Base-by-base conservation (phyloP, 2,888 invertebrate genomes). In the Mythimna loreyi region DNA sequence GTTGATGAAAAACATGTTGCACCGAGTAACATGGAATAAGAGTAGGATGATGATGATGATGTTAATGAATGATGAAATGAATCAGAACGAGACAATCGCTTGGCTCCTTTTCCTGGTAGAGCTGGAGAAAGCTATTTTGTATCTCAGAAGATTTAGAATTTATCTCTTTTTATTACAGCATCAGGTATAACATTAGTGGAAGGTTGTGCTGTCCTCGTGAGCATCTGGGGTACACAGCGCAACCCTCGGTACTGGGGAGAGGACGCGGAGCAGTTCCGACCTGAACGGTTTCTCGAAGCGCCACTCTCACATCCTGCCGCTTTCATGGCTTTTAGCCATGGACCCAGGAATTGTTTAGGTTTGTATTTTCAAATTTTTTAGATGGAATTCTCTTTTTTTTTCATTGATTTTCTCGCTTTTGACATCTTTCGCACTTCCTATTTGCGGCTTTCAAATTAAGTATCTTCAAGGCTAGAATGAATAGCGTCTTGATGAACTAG, bases 231-330 rank as follows among this genome's bases (percentile, higher is more conserved):
- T 0, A 70, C 89, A 0, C 90, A 92, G 52, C 89, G 90, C 8
- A 89, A 92, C 78, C 91, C 90, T 0, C 72, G 63, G 0, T 87
- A 90, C 74, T 93, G 93, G 92, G 92, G 92, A 0, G 50, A 71
- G 0, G 89, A 92, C 45, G 89, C 87, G 0, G 87, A 91, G 4
- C 52, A 74, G 67, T 92, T 91, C 76, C 72, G 82, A 3, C 93
- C 92, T 0, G 91, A 91, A 3, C 80, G 92, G 7, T 93, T 92
- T 74, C 52, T 90, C 0, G 81, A 80, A 3, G 16, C 75, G 0
- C 59, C 81, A 1, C 78, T 71, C 7, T 67, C 65, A 11, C 86
- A 91, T 50, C 86, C 89, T 1, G 83, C 81, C 3, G 87, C 89
- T 0, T 92, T 84, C 66, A 77, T 91, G 21, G 82, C 90, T 0